A percentile compares a stretch with the other conserved stretches of the same genome.
Conservation (phyloP, 2,113 vertebrate genomes). For the Phylloscopus trochilus region DNA sequence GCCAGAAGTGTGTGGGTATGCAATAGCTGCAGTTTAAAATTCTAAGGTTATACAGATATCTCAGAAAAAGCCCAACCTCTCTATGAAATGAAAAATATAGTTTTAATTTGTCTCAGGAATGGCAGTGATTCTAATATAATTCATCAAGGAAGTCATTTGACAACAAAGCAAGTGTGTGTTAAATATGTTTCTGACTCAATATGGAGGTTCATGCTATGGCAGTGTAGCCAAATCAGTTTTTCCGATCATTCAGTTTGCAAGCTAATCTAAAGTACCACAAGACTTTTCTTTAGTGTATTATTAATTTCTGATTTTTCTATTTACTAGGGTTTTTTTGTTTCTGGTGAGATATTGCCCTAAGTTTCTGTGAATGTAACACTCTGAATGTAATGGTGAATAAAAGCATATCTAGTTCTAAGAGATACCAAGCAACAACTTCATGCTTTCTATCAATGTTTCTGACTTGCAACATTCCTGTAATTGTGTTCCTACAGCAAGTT, state of each 20-base stretch:
- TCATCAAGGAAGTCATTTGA: neutral
- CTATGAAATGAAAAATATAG: neutral
- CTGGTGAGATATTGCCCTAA: neutral
- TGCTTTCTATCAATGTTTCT: neutral
- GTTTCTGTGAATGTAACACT: neutral
- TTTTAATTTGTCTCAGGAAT: neutral
- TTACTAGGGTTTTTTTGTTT: neutral
- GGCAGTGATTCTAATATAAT: neutral
- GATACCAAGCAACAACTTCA: neutral
- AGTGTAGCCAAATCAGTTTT: neutral
- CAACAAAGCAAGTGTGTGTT: neutral
- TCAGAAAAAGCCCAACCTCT: neutral
- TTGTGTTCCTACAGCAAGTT: neutral
- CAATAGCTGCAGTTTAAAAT: slow-evolving; percentile 23
- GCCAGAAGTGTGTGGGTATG: neutral
- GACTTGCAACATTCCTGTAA: neutral
- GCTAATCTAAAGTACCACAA: neutral
- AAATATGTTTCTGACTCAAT: neutral
- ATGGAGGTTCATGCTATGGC: neutral
- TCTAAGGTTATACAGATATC: neutral
- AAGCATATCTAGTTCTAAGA: neutral
- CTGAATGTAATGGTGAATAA: neutral
- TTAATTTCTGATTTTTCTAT: neutral
- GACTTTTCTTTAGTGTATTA: neutral
- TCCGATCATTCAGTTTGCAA: neutral